Evolutionary conservation across 2,797 vertebrate species (phyloP), one percentile per base, ranked within the genome.

Genomic region (Coregonus sp.): DNA sequence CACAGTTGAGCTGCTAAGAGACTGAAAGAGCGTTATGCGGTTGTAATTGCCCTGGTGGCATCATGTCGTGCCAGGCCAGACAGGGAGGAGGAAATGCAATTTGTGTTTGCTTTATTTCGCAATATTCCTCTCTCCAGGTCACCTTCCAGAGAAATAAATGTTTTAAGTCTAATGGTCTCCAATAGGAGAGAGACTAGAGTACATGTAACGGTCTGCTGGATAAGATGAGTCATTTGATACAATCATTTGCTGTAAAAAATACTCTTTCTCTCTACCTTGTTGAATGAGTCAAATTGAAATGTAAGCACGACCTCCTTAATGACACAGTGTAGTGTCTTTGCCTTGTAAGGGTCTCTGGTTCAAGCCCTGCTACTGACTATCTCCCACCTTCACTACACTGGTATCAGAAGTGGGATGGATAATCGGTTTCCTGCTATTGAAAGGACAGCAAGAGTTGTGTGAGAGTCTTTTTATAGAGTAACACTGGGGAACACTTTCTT

Each of bases 11-110:
- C 66, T 78, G 52, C 56, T 59, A 20, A 80, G 70, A 47, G 40
- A 47, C 40, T 75, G 79, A 79, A 76, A 7, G 75, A 67, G 52
- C 54, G 73, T 75, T 75, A 54, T 73, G 31, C 78, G 72, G 25
- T 66, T 77, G 67, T 76, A 72, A 82, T 82, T 77, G 77, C 75
- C 77, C 77, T 74, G 40, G 68, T 31, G 75, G 35, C 72, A 70
- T 77, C 81, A 68, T 72, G 78, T 70, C 67, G 74, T 33, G 71
- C 73, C 33, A 71, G 70, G 66, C 76, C 65, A 65, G 70, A 56
- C 20, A 72, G 78, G 59, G 37, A 47, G 71, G 54, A 77, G 5
- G 56, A 59, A 59, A 47, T 59, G 56, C 56, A 59, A 59, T 59
- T 59, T 59, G 56, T 20, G n/a, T 59, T 59, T 59, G 4, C 52